Base-by-base conservation (phyloP, 2,797 vertebrate genomes). In the Taeniopygia guttata region DNA sequence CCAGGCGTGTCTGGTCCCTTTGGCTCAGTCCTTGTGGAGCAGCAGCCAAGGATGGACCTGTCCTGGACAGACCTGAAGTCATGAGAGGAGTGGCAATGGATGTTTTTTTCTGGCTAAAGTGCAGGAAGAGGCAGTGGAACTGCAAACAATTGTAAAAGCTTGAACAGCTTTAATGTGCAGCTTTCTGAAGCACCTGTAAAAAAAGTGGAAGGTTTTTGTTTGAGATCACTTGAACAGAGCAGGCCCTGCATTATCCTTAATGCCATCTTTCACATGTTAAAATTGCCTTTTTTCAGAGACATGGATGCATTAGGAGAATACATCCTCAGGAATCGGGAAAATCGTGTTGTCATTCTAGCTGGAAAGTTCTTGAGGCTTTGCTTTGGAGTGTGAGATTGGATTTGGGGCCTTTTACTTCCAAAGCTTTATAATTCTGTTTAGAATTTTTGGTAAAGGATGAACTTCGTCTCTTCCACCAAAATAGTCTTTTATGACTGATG, bases 271-370 rank as follows among this genome's bases (percentile, higher is more conserved):
- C 4, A 3, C 16, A 2, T 36, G 7, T n/a, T 74, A 38, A 80
- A 51, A 16, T 82, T 84, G 2, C 36, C 23, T 54, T n/a, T 87
- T 85, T 58, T 40, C n/a, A 46, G 23, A 18, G 11, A 30, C 5
- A 0, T 11, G 17, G 9, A 15, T 19, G 17, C 2, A 2, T 23
- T 58, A 36, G 22, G 43, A 49, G 34, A 63, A 22, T 27, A 4
- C 3, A 3, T 77, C 62, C 83, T 90, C 29, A n/a, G 3, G 54
- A 56, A 32, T 70, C 72, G 26, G 34, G 34, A 45, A 86, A 85
- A 48, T 34, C 0, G 0, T 78, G 18, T 27, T 45, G 73, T 64
- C 8, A 1, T 59, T 76, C 11, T 55, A 66, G 34, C 19, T 48
- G 36, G 48, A 69, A 69, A 59, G 18, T 30, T 76, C 43, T 58